Conservation (phyloP, 1,140 invertebrate species). For the Temnothorax longispinosus region DNA sequence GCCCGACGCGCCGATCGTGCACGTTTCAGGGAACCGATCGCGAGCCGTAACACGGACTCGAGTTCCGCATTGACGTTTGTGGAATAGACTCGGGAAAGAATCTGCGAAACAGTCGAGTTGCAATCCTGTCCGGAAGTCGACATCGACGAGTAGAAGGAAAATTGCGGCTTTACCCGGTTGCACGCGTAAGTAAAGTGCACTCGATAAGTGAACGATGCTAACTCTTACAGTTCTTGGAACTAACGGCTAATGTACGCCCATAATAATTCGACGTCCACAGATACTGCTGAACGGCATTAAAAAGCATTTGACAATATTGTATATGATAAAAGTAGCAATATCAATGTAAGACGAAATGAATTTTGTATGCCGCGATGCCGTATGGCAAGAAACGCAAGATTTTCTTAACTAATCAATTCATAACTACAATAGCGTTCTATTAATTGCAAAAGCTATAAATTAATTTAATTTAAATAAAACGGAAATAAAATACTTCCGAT, state of each 20-base stretch:
- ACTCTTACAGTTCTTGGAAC: conserved; percentile 5
- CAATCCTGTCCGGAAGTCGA: conserved; percentile 2
- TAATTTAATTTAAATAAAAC: background rate
- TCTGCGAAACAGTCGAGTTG: background rate
- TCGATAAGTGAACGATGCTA: conserved; percentile 10
- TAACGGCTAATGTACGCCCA: background rate
- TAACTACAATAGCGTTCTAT: background rate
- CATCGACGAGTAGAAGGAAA: background rate
- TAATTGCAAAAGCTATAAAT: background rate
- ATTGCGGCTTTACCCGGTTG: background rate
- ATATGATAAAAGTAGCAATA: background rate
- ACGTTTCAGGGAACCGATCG: conserved; percentile 5
- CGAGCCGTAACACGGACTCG: background rate
- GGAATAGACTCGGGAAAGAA: conserved; percentile 30
- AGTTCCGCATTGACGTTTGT: conserved; percentile 51
- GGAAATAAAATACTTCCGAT: conserved; percentile 2
- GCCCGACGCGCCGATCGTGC: conserved; percentile 14
- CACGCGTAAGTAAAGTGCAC: conserved; percentile 2
- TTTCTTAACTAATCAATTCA: background rate
- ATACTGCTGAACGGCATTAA: background rate
- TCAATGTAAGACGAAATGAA: background rate
- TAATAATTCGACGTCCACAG: background rate
- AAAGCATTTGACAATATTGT: conserved; percentile 1
- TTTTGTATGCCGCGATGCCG: background rate
- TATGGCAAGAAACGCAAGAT: background rate